Conservation (phyloP, 2,888 invertebrate genomes). For the Drosophila sordidula region DNA sequence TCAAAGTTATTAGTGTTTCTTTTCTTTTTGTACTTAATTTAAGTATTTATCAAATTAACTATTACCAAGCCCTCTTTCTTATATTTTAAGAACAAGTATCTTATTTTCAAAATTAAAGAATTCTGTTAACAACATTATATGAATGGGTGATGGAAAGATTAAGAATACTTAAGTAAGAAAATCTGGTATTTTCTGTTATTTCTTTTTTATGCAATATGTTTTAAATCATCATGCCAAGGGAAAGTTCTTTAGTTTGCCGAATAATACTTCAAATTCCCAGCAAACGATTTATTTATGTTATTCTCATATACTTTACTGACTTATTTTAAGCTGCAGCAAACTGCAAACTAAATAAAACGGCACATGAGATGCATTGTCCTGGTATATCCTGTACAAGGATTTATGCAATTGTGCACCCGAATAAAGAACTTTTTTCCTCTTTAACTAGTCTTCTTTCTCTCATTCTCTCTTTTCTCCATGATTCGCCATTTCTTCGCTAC, state of each 20-base stretch:
- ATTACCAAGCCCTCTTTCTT: too few relatives aligned
- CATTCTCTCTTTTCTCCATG: background rate
- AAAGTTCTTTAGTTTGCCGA: background rate
- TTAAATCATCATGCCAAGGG: background rate
- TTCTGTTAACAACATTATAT: too few relatives aligned
- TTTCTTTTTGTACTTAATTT: too few relatives aligned
- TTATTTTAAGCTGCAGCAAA: constrained; percentile 2
- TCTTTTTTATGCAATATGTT: background rate
- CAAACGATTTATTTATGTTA: constrained; percentile 3
- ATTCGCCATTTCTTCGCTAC: constrained; percentile 18
- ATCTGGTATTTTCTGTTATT: background rate
- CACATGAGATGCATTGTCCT: background rate
- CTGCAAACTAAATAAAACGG: background rate
- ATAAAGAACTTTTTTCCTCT: background rate
- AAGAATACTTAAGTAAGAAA: too few relatives aligned
- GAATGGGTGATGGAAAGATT: too few relatives aligned
- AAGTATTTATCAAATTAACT: too few relatives aligned
- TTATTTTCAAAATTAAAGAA: too few relatives aligned
- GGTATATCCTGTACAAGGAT: constrained; percentile 20
- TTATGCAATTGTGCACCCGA: constrained; percentile 17
- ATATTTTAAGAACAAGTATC: too few relatives aligned
- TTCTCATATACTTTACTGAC: constrained; percentile 2
- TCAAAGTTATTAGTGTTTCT: too few relatives aligned
- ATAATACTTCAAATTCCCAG: background rate
- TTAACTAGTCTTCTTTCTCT: background rate